Evolutionary conservation across 2,888 invertebrate genomes (phyloP), one percentile per base, ranked within the genome.

Genomic region (Cheilosia vernalis): DNA sequence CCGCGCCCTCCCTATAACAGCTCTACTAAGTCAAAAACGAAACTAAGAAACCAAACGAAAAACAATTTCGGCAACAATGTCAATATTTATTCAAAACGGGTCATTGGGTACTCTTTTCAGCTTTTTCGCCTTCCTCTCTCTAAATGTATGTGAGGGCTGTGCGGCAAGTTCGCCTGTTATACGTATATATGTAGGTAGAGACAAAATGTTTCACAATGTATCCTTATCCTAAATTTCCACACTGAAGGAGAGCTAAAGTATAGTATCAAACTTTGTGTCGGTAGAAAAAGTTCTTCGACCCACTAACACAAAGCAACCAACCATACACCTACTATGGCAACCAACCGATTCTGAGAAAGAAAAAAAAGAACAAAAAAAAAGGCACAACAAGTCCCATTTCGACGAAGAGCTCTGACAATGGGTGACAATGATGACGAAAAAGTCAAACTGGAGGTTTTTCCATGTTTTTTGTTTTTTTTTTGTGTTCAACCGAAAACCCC

Each of bases 1-100:
- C 40, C 44, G 21, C 56, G 15, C 30, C 2, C 37, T n/a, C 37
- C 13, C 19, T 21, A 21, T 15, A 56, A 40, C 70, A 72, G 21
- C 47, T 70, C 58, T 47, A 58, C 77, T 72, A 78, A 82, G 78
- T 82, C 82, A 79, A 63, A 73, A 73, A 33, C 53, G 66, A 37
- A 53, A 66, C 60, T 51, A 61, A 61, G 67, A 84, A 85, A 85
- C 67, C 49, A 27, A 85, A 77, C 66, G 85, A 77, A 81, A 85
- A 86, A 86, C 86, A 82, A 82, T 86, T 86, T 82, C 77, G 63
- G 76, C 53, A 86, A 86, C 82, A 86, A 78, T 86, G 86, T 86
- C 86, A 86, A 86, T 86, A 82, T 86, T 82, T 86, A 86, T 82
- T 82, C 80, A 82, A 86, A 86, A 78, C 86, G 86, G 82, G 86